These are phyloP conservation scores for Oncorhynchus mykiss DNA, from an alignment of 2,113 vertebrate genomes.

Conservation along the genomic window DNA sequence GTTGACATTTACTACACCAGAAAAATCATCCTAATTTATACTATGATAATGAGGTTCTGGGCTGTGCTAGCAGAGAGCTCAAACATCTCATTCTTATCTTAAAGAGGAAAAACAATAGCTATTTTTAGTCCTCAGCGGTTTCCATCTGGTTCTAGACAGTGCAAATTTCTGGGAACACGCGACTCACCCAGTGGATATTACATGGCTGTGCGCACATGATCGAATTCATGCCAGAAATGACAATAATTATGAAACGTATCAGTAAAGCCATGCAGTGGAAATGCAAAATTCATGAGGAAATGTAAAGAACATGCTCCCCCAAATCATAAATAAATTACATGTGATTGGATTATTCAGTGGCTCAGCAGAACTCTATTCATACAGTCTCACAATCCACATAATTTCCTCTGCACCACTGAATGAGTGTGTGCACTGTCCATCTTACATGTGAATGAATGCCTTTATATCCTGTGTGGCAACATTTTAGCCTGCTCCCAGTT, in stretches of 20 bases:
- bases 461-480: neutral
- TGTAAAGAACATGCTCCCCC: constrained; percentile 54
- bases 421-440: constrained; percentile 12
- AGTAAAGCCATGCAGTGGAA: constrained; percentile 52
- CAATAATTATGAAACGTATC: constrained; percentile 48
- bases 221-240: constrained; percentile 46
- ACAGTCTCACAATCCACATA: constrained; percentile 33
- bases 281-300: constrained; percentile 63
- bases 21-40: neutral
- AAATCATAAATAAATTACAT: constrained; percentile 63
- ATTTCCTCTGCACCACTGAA: constrained; percentile 6
- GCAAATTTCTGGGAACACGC: constrained; percentile 40
- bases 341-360: constrained; percentile 65
- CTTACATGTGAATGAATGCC: neutral
- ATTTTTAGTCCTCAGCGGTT: constrained; percentile 43
- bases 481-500: neutral
- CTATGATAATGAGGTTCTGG: constrained; percentile 42
- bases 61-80: constrained; percentile 17
- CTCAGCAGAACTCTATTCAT: constrained; percentile 49
- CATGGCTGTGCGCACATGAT: constrained; percentile 44
- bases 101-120: constrained; percentile 17
- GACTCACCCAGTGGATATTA: constrained; percentile 51
- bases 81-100: constrained; percentile 28
- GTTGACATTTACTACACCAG: constrained; percentile 47
- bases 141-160: constrained; percentile 45